A percentile compares a stretch with the other conserved stretches of the same genome.
Conservation (phyloP, 2,888 invertebrate genomes). For the Temnothorax ravouxi region DNA sequence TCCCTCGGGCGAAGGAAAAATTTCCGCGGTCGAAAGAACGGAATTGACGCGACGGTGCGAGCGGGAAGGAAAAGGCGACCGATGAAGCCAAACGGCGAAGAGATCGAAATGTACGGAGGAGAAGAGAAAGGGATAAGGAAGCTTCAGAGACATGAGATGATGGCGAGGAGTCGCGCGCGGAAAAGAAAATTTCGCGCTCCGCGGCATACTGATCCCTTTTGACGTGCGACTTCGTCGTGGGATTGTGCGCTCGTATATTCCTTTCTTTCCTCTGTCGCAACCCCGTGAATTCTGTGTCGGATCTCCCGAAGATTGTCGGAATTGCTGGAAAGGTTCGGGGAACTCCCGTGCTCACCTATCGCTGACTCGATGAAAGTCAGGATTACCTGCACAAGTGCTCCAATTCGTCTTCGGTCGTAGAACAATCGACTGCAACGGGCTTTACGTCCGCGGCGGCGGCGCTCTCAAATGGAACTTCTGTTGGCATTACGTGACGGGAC, state of each 20-base stretch:
- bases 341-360: slow-evolving; percentile 47
- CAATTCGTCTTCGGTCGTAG: slow-evolving; percentile 54
- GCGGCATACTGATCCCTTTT: slow-evolving; percentile 63
- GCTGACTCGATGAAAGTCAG: slow-evolving; percentile 56
- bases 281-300: slow-evolving; percentile 34
- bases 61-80: slow-evolving; percentile 45
- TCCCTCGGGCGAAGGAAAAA: slow-evolving; percentile 65
- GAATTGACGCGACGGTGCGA: slow-evolving; percentile 26
- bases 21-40: slow-evolving; percentile 63
- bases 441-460: slow-evolving; percentile 31
- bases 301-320: slow-evolving; percentile 37
- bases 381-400: slow-evolving; percentile 56
- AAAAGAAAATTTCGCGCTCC: slow-evolving; percentile 67
- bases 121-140: slow-evolving; percentile 58
- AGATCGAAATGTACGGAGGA: slow-evolving; percentile 44
- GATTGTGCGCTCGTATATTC: slow-evolving; percentile 52
- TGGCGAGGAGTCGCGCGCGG: slow-evolving; percentile 27
- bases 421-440: slow-evolving; percentile 56
- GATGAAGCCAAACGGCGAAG: slow-evolving; percentile 32
- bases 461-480: slow-evolving; percentile 48
- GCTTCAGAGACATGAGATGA: slow-evolving; percentile 52
- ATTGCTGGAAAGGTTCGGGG: slow-evolving; percentile 14
- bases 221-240: slow-evolving; percentile 58
- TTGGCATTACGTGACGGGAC: slow-evolving; percentile 50
- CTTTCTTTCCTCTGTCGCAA: slow-evolving; percentile 35